A percentile compares a stretch with the other conserved stretches of the same genome.
phyloP scores from a whole-genome alignment of 1,140 invertebrate genomes.

The Drosophila athabasca region DNA sequence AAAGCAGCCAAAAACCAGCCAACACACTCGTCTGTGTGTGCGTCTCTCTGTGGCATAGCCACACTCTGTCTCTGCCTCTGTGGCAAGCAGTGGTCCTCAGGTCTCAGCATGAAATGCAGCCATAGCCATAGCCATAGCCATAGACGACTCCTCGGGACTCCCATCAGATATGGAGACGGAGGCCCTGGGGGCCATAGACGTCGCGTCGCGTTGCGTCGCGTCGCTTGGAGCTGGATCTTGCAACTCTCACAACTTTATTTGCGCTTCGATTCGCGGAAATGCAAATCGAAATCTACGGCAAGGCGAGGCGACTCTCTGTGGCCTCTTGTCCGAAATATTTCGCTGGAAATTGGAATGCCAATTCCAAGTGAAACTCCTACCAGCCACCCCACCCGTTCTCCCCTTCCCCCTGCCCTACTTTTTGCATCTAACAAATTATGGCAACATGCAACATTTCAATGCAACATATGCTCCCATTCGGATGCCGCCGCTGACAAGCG shows the following conservation, averaged over 20 bases:
- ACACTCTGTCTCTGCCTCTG: no score
- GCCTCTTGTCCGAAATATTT: slow-evolving; percentile 59
- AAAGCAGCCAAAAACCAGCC: slow-evolving; percentile 17
- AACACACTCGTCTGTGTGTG: not conserved
- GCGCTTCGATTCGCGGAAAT: slow-evolving; percentile 70
- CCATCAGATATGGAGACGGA: slow-evolving; percentile 57
- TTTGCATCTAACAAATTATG: slow-evolving; percentile 62
- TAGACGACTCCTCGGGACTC: slow-evolving; percentile 1
- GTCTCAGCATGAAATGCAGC: slow-evolving; percentile 57
- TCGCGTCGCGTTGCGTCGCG: no score
- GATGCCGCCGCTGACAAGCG: slow-evolving; percentile 59
- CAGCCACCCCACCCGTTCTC: slow-evolving; percentile 8
- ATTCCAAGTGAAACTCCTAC: slow-evolving; percentile 6
- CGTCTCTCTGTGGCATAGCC: no score
- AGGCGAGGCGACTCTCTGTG: not conserved
- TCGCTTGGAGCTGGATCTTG: slow-evolving; percentile 4
- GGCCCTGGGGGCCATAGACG: slow-evolving; percentile 32
- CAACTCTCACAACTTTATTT: slow-evolving; percentile 74
- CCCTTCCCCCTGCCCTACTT: not conserved
- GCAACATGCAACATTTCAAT: not conserved
- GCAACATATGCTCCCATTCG: slow-evolving; percentile 49
- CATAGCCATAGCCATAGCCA: slow-evolving; percentile 5
- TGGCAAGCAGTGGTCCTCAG: no score
- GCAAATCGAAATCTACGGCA: slow-evolving; percentile 50
- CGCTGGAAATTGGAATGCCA: slow-evolving; percentile 73